Percentiles rank a stretch among this genome's conserved stretches.
These are phyloP conservation scores for Urosaurus nigricauda DNA, from an alignment of 2,797 vertebrate genomes.

Conservation along the genomic window DNA sequence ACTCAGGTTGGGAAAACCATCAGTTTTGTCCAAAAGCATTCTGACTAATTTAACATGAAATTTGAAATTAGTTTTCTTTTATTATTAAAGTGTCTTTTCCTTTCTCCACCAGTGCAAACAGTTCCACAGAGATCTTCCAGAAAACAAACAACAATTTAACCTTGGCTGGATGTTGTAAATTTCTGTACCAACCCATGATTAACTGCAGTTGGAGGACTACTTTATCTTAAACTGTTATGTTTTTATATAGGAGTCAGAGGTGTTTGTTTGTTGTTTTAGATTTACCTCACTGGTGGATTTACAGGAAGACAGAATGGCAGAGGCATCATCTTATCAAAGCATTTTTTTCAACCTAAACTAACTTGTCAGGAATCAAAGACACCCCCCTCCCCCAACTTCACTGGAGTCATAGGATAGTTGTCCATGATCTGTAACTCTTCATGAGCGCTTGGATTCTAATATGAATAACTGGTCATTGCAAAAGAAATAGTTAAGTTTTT, in stretches of 20 bases:
- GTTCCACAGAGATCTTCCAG: slow-evolving; percentile 46
- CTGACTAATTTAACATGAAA: background rate
- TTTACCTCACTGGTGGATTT: background rate
- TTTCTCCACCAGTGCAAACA: slow-evolving; percentile 57
- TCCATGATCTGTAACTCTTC: background rate
- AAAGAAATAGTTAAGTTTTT: slow-evolving; percentile 17
- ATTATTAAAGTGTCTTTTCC: slow-evolving; percentile 1
- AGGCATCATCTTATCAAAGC: background rate
- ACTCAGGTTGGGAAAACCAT: background rate
- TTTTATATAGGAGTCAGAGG: slow-evolving; percentile 21
- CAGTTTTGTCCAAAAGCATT: background rate
- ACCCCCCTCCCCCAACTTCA: slow-evolving; percentile 29
- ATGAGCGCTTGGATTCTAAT: background rate
- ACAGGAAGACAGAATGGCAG: slow-evolving; percentile 30
- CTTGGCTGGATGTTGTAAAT: slow-evolving; percentile 75
- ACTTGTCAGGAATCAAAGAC: background rate
- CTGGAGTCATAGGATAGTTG: background rate
- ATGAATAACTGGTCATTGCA: background rate
- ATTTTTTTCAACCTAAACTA: slow-evolving; percentile 11
- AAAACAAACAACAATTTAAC: slow-evolving; percentile 69
- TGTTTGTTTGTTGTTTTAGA: background rate
- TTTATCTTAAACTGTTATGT: slow-evolving; percentile 1
- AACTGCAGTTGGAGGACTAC: slow-evolving; percentile 70
- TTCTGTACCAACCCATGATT: slow-evolving; percentile 63
- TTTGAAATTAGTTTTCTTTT: fast-evolving